Conservation (phyloP, 2,888 invertebrate genomes). For the Caradrina clavipalpis region DNA sequence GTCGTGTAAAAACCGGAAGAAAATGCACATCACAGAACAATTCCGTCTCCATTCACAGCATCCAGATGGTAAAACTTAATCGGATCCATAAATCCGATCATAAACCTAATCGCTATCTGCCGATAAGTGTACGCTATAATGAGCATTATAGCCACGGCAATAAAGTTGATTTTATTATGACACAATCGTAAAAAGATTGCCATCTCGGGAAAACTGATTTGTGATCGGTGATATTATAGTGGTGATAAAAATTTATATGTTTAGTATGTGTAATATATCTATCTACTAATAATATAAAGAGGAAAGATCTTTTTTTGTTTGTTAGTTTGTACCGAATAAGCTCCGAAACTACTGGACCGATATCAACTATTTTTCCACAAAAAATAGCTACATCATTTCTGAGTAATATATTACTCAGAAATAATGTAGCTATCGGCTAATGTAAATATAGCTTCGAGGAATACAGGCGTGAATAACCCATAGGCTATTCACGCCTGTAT, state of each 20-base stretch:
- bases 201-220: constrained; percentile 30
- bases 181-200: constrained; percentile 43
- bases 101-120: constrained; percentile 39
- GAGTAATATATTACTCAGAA: too few relatives aligned
- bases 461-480: too few relatives aligned
- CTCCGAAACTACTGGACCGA: too few relatives aligned
- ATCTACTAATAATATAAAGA: too few relatives aligned
- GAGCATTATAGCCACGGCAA: constrained; percentile 17
- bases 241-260: constrained; percentile 22
- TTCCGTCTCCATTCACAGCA: background rate
- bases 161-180: constrained; percentile 52
- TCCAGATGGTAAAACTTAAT: constrained; percentile 11
- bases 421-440: too few relatives aligned
- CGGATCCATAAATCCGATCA: constrained; percentile 4
- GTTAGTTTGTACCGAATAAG: too few relatives aligned
- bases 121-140: constrained; percentile 42
- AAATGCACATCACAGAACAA: background rate
- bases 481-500: too few relatives aligned
- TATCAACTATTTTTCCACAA: too few relatives aligned
- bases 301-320: too few relatives aligned
- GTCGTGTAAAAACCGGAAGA: too few relatives aligned
- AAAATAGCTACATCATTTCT: too few relatives aligned
- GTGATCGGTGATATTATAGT: constrained; percentile 16
- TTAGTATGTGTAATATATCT: background rate
- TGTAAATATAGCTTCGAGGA: too few relatives aligned